Conservation (phyloP, 1,140 invertebrate species). For the Lucilia sericata region DNA sequence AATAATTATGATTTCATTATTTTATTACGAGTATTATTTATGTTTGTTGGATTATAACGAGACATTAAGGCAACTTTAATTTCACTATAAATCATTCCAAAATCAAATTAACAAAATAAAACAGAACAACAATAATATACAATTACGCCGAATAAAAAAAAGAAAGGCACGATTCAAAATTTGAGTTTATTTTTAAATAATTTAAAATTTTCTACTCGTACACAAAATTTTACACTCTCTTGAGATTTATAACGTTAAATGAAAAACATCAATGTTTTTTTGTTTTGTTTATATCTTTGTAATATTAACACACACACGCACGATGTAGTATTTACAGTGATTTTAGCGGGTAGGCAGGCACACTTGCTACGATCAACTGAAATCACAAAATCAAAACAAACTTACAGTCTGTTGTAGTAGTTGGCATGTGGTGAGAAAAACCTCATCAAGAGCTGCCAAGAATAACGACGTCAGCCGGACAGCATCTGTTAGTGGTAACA, state of each 20-base stretch:
- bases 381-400: neutral
- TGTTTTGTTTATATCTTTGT: neutral
- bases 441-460: neutral
- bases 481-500: neutral
- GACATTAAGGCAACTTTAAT: constrained; percentile 5
- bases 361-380: constrained; percentile 38
- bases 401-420: neutral
- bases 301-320: neutral
- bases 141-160: neutral
- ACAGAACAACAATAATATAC: neutral
- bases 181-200: neutral
- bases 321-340: neutral
- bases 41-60: neutral
- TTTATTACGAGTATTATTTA: neutral
- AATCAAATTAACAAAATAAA: constrained; percentile 5
- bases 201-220: neutral
- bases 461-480: neutral
- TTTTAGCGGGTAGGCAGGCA: neutral
- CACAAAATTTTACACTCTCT: neutral
- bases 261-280: neutral
- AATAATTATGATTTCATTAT: neutral
- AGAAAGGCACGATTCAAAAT: neutral
- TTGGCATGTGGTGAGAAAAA: neutral
- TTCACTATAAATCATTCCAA: neutral
- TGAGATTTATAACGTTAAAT: neutral